A percentile compares a stretch with the other conserved stretches of the same genome.
Evolutionary conservation across 2,113 vertebrate genomes (phyloP).

Genomic region (Phrynocephalus versicolor): DNA sequence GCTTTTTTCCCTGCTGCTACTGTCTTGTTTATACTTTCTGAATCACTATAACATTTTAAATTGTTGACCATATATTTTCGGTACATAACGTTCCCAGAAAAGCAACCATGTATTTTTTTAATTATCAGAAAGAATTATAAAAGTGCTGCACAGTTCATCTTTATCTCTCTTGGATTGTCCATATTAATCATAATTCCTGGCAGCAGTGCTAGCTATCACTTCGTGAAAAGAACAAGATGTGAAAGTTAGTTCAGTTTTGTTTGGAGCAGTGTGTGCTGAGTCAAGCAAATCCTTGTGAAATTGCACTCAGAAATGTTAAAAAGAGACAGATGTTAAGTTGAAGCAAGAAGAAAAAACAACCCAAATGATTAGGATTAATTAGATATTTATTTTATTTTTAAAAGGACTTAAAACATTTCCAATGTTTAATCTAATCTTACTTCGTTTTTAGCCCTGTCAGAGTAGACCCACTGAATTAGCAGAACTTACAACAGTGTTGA

Average conservation of each 20-base stretch:
- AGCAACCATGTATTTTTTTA: neutral
- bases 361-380: neutral
- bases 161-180: neutral
- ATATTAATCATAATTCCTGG: neutral
- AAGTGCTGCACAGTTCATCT: neutral
- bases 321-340: neutral
- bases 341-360: neutral
- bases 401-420: neutral
- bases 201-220: accelerated
- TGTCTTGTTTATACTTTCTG: neutral
- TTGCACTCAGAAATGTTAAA: neutral
- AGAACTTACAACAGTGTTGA: too few relatives aligned
- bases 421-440: too few relatives aligned
- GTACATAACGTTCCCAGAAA: neutral
- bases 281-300: neutral
- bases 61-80: neutral
- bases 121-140: neutral
- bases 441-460: neutral
- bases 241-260: neutral
- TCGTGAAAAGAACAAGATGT: neutral
- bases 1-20: accelerated
- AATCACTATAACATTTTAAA: slow-evolving; percentile 8
- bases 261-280: neutral
- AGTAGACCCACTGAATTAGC: neutral
- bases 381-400: neutral